Percentiles rank a stretch among this genome's conserved stretches.
Evolutionary conservation across 2,797 vertebrate species (phyloP).

Genomic region (Mareca strepera): DNA sequence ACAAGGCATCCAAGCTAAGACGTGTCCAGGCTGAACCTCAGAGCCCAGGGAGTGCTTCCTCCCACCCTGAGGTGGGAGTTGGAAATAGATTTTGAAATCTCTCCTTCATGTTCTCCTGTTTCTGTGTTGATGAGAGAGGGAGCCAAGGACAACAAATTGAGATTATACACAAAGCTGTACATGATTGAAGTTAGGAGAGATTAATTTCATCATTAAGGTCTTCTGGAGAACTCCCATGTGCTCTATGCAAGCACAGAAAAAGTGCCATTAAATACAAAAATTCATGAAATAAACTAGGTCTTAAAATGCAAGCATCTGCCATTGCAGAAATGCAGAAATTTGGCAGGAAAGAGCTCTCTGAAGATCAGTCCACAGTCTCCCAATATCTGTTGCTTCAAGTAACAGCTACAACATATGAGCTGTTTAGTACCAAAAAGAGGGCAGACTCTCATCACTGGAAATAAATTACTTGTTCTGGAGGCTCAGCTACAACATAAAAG

Average conservation of each 20-base stretch:
- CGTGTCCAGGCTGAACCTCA: background rate
- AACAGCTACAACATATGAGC: background rate
- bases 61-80: rapidly evolving
- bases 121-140: background rate
- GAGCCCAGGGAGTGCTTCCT: background rate
- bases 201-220: background rate
- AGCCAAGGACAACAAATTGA: background rate
- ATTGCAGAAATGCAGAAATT: background rate
- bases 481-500: conserved; percentile 15
- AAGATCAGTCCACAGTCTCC: background rate
- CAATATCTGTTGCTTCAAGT: background rate
- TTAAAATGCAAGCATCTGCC: conserved; percentile 12
- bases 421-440: conserved; percentile 16
- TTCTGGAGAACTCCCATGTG: background rate
- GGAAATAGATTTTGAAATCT: background rate
- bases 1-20: background rate
- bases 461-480: background rate
- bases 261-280: background rate
- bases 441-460: background rate
- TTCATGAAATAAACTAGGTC: background rate
- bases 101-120: background rate
- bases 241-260: background rate
- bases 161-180: background rate
- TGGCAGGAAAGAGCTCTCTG: background rate
- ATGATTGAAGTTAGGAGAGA: background rate